A percentile compares a stretch with the other conserved stretches of the same genome.
These are phyloP conservation scores for Hippocampus zosterae DNA, from an alignment of 2,113 vertebrate species.

Conservation along the genomic window DNA sequence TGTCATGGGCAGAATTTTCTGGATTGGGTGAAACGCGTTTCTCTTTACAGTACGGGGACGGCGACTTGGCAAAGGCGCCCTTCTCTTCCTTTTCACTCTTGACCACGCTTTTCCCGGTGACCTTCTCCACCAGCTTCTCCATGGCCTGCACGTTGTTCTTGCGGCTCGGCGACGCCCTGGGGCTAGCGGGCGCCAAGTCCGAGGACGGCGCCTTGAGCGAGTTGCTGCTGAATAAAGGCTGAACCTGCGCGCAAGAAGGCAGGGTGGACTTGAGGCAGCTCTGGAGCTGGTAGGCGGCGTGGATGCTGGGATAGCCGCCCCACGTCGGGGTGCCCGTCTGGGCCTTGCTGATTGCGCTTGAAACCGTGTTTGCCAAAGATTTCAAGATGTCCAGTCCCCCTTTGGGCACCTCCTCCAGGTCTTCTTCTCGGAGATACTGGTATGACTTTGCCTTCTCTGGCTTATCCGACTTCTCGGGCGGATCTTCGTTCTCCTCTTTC, in stretches of 20 bases:
- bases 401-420: slow-evolving; percentile 91
- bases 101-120: slow-evolving; percentile 85
- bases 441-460: slow-evolving; percentile 79
- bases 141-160: slow-evolving; percentile 94
- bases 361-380: slow-evolving; percentile 95
- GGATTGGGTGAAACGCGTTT: slow-evolving; percentile 76
- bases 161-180: slow-evolving; percentile 84
- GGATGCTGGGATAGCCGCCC: slow-evolving; percentile 98
- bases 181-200: slow-evolving; percentile 80
- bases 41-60: slow-evolving; percentile 78
- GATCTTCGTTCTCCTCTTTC: slow-evolving; percentile 90
- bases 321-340: slow-evolving; percentile 96
- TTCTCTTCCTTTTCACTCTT: slow-evolving; percentile 82
- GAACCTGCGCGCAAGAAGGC: slow-evolving; percentile 79
- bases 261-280: slow-evolving; percentile 82
- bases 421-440: slow-evolving; percentile 93
- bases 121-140: slow-evolving; percentile 97
- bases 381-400: slow-evolving; percentile 94
- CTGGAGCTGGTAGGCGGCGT: slow-evolving; percentile 95
- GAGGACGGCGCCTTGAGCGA: slow-evolving; percentile 75
- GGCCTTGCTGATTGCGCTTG: slow-evolving; percentile 96
- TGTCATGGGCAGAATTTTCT: slow-evolving; percentile 31
- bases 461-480: slow-evolving; percentile 79
- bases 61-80: slow-evolving; percentile 70
- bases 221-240: slow-evolving; percentile 80